Conservation (phyloP, 2,888 invertebrate genomes). For the Saturnia japonica region DNA sequence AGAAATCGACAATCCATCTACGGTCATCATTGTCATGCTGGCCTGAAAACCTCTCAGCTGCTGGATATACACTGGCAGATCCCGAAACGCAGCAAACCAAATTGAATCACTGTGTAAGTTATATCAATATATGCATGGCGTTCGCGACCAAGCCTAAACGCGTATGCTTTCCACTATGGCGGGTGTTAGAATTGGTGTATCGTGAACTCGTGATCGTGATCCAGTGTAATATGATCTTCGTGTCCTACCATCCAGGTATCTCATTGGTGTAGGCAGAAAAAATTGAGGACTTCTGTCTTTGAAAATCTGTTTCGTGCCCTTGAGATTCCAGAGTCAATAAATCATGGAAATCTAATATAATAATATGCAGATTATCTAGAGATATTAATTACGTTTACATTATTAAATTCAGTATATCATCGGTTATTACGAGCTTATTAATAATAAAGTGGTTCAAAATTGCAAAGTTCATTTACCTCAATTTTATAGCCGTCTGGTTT, state of each 20-base stretch:
- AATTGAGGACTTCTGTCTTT: neutral
- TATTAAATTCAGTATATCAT: neutral
- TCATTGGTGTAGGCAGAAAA: neutral
- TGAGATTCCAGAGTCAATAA: neutral
- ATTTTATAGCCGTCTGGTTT: conserved; percentile 55
- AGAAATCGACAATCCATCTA: too few relatives aligned
- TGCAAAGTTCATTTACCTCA: conserved; percentile 44
- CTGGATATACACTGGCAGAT: too few relatives aligned
- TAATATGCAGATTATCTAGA: neutral
- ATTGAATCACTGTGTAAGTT: too few relatives aligned
- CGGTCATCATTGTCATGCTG: too few relatives aligned
- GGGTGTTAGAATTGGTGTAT: too few relatives aligned
- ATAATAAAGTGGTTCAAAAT: conserved; percentile 5
- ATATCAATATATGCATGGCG: too few relatives aligned
- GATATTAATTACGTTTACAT: neutral
- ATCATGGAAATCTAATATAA: neutral
- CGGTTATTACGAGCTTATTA: neutral
- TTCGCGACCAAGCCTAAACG: too few relatives aligned
- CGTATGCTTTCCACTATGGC: too few relatives aligned
- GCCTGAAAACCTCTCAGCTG: too few relatives aligned
- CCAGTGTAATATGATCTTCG: neutral
- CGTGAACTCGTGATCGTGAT: too few relatives aligned
- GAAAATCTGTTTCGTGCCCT: neutral
- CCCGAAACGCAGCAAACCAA: too few relatives aligned
- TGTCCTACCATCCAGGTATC: neutral